Conservation (phyloP, 2,888 invertebrate genomes). For the Cephus sareptanus region DNA sequence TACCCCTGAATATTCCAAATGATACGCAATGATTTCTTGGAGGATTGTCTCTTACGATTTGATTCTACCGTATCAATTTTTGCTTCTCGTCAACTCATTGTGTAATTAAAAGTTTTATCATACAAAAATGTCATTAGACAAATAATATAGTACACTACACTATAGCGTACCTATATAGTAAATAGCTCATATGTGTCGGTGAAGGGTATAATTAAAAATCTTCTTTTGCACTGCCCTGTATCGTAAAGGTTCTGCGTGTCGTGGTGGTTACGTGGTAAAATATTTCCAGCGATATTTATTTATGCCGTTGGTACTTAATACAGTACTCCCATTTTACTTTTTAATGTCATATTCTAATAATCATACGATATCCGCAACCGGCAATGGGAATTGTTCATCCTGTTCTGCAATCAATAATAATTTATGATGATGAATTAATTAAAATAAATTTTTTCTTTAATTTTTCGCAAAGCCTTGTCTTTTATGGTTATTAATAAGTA, state of each 20-base stretch:
- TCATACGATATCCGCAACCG: not conserved
- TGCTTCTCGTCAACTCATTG: not conserved
- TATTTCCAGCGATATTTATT: too few species aligned
- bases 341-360: too few species aligned
- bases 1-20: not conserved
- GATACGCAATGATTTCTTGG: not conserved
- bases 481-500: constrained; percentile 43
- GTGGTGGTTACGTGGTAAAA: not conserved
- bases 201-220: not conserved
- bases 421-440: not conserved
- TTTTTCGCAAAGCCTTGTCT: constrained; percentile 3
- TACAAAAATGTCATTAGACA: not conserved
- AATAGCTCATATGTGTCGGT: not conserved
- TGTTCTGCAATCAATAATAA: not conserved
- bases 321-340: too few species aligned
- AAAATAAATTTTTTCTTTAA: constrained; percentile 21
- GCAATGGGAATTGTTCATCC: not conserved
- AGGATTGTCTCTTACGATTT: not conserved
- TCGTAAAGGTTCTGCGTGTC: not conserved
- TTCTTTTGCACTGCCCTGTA: not conserved
- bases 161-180: not conserved
- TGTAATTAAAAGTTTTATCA: not conserved
- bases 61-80: not conserved
- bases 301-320: too few species aligned
- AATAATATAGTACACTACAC: not conserved